Conservation (phyloP, 2,888 invertebrate species). For the Tetragonula carbonaria region DNA sequence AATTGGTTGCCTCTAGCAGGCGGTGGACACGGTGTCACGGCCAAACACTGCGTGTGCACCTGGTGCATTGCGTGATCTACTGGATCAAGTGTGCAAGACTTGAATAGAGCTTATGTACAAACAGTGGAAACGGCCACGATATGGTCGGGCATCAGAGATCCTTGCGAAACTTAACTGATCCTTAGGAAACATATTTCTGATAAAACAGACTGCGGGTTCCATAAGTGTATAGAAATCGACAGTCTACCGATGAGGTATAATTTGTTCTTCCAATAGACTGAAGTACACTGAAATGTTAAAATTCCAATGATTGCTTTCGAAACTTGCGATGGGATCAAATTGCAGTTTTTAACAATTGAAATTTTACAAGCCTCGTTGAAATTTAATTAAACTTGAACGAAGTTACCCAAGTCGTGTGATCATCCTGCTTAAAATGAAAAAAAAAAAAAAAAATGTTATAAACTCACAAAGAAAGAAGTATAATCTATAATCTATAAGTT, state of each 20-base stretch:
- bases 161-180: neutral
- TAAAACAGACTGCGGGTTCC: no score
- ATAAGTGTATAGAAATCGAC: no score
- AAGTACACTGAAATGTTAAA: neutral
- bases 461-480: neutral
- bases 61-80: slow-evolving; percentile 61
- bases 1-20: slow-evolving; percentile 52
- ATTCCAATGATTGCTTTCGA: neutral
- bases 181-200: neutral
- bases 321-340: neutral
- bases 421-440: neutral
- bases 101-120: slow-evolving; percentile 48
- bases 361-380: no score
- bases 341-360: no score
- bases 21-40: slow-evolving; percentile 49
- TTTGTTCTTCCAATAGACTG: neutral
- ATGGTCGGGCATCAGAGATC: slow-evolving; percentile 8
- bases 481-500: neutral
- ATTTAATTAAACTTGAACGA: no score
- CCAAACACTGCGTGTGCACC: slow-evolving; percentile 59
- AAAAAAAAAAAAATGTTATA: neutral
- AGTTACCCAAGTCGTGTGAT: neutral
- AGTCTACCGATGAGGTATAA: neutral
- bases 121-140: slow-evolving; percentile 20
- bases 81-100: slow-evolving; percentile 56